These are phyloP conservation scores for Sciurus niger DNA, from an alignment of 2,113 vertebrate genomes.

Conservation along the genomic window DNA sequence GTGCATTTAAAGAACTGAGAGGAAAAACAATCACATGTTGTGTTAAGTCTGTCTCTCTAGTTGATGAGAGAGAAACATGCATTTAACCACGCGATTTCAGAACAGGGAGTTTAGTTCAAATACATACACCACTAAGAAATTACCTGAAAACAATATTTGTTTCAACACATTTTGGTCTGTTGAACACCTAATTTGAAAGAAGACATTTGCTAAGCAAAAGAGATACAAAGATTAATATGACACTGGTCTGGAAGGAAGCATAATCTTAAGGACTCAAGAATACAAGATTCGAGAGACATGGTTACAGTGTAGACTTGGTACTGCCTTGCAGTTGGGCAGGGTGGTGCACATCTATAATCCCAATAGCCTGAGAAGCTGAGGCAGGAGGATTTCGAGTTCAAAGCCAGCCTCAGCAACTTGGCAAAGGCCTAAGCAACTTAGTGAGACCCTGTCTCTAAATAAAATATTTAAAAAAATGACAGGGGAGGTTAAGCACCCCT, in stretches of 20 bases:
- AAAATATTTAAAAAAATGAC: too few relatives aligned
- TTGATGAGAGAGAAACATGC: neutral
- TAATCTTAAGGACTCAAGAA: neutral
- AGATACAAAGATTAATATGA: neutral
- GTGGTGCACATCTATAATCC: too few relatives aligned
- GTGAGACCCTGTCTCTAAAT: too few relatives aligned
- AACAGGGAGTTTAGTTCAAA: neutral
- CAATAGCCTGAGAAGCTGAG: too few relatives aligned
- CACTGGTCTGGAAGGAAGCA: rapidly evolving
- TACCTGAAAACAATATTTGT: neutral
- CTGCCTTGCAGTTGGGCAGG: too few relatives aligned
- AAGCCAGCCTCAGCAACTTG: too few relatives aligned
- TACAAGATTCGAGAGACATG: neutral
- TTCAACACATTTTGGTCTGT: neutral
- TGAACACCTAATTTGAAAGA: neutral
- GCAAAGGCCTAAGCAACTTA: too few relatives aligned
- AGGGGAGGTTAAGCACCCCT: too few relatives aligned
- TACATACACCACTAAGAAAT: neutral
- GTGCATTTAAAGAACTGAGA: neutral
- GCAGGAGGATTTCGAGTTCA: too few relatives aligned
- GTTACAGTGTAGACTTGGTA: neutral
- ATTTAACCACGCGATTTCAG: neutral
- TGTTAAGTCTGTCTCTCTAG: neutral
- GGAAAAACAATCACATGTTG: neutral
- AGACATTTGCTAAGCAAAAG: neutral